Conservation (phyloP, 1,140 invertebrate species). For the Sweltsa coloradensis region DNA sequence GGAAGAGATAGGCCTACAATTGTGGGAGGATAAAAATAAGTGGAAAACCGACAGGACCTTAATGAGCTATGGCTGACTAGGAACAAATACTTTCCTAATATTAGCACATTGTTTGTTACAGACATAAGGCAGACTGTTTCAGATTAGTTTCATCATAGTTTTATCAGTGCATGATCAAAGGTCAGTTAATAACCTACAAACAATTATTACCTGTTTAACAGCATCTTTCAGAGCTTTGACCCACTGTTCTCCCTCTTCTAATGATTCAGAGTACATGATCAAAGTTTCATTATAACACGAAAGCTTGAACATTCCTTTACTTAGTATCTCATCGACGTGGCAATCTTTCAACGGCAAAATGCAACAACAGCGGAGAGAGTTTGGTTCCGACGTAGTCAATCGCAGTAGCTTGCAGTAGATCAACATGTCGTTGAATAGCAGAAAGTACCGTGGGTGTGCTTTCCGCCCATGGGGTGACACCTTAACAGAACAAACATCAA, state of each 20-base stretch:
- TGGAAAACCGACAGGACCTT: too few species aligned
- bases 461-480: conserved; percentile 8
- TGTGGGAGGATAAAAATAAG: too few species aligned
- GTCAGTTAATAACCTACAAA: neutral
- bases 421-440: conserved; percentile 42
- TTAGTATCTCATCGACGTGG: conserved; percentile 38
- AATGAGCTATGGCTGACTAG: too few species aligned
- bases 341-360: conserved; percentile 49
- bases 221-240: conserved; percentile 37
- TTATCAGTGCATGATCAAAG: conserved; percentile 3
- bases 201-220: conserved; percentile 32
- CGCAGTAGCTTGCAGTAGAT: conserved; percentile 40
- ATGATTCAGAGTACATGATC: conserved; percentile 39
- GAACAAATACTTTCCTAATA: too few species aligned
- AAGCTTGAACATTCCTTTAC: conserved; percentile 38
- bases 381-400: conserved; percentile 30
- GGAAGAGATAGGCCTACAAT: too few species aligned
- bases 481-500: too few species aligned
- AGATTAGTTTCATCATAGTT: too few species aligned
- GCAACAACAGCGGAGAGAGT: conserved; percentile 36
- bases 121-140: too few species aligned
- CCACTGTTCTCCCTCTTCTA: conserved; percentile 38
- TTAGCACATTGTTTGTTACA: too few species aligned
- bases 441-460: conserved; percentile 33
- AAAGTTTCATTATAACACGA: conserved; percentile 41